phyloP scores from a whole-genome alignment of 1,140 invertebrate species.

The Drosophila arizonae region DNA sequence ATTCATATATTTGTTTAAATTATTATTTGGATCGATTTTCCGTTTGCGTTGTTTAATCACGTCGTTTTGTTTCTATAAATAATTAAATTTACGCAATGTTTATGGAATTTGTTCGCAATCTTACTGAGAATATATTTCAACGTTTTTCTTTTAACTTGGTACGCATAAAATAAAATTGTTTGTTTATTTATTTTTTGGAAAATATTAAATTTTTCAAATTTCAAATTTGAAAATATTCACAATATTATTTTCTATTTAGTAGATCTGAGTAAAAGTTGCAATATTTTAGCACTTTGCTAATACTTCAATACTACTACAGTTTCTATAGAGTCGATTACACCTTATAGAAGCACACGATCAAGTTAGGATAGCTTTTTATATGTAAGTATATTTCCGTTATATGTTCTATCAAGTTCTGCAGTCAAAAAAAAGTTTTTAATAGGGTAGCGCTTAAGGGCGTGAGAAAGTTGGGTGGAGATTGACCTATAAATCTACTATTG shows the following conservation, averaged over 20 bases:
- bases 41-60: constrained; percentile 53
- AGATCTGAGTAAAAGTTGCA: too few relatives aligned
- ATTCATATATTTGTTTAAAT: constrained; percentile 29
- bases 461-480: constrained; percentile 38
- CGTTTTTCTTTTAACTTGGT: background rate
- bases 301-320: too few relatives aligned
- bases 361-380: background rate
- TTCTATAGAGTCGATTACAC: background rate
- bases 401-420: constrained; percentile 19
- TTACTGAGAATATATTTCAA: background rate
- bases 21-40: constrained; percentile 39
- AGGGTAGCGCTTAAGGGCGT: constrained; percentile 42
- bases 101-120: background rate
- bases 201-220: background rate
- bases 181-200: background rate
- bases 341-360: background rate
- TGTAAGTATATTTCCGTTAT: constrained; percentile 40
- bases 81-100: constrained; percentile 19
- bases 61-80: constrained; percentile 22
- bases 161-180: too few relatives aligned
- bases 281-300: too few relatives aligned
- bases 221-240: background rate
- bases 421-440: constrained; percentile 4
- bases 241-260: background rate
- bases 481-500: constrained; percentile 67